These are phyloP conservation scores for Bradypus variegatus DNA, from an alignment of 2,797 vertebrate genomes.

Conservation along the genomic window DNA sequence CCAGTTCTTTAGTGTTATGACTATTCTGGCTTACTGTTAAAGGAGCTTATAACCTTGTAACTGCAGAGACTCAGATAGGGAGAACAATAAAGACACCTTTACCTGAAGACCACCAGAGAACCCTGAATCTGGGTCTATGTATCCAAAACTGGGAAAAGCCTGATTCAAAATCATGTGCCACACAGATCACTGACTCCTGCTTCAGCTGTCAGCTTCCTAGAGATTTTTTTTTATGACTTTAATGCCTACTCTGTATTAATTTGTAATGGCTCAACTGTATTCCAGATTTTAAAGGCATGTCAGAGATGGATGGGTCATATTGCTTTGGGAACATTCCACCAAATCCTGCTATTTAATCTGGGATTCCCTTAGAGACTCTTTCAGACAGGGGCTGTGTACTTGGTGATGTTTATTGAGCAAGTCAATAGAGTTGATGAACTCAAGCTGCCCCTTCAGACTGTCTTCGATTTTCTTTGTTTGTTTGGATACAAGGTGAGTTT, in stretches of 20 bases:
- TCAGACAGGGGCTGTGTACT: background rate
- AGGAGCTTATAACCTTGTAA: background rate
- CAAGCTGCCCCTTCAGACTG: constrained; percentile 3
- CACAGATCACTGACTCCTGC: background rate
- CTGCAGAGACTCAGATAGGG: background rate
- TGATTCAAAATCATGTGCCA: background rate
- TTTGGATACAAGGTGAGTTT: constrained; percentile 16
- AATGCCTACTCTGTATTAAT: background rate
- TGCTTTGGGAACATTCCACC: constrained; percentile 32
- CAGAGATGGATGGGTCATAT: background rate
- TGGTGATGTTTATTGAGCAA: constrained; percentile 34
- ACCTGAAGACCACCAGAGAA: background rate
- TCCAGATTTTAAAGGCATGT: constrained; percentile 36
- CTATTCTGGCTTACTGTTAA: background rate
- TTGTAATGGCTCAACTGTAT: background rate
- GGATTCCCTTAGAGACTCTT: constrained; percentile 13
- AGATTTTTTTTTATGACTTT: background rate
- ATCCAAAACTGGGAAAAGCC: background rate
- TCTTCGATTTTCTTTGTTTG: constrained; percentile 39
- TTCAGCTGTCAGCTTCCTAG: background rate
- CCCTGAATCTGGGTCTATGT: background rate
- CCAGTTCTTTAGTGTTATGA: background rate
- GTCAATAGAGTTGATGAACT: constrained; percentile 30
- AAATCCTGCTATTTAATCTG: constrained; percentile 45
- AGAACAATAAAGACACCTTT: background rate